phyloP scores from a whole-genome alignment of 2,888 invertebrate genomes.

The Drosophila bunnanda region DNA sequence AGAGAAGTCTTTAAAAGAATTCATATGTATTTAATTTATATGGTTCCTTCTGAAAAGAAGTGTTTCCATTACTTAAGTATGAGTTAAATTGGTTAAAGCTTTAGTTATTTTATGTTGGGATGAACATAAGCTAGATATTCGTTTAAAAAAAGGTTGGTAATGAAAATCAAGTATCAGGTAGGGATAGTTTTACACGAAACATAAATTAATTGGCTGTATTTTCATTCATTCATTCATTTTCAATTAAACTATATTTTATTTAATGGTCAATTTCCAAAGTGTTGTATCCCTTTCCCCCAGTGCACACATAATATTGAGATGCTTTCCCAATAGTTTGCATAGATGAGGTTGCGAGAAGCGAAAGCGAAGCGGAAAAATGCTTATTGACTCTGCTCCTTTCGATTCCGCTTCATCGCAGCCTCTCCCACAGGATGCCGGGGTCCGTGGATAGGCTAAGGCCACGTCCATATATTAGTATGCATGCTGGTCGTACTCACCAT shows the following conservation, averaged over 20 bases:
- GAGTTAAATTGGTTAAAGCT: no score
- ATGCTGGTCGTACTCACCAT: constrained; percentile 87
- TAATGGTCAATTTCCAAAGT: not conserved
- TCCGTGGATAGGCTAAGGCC: not conserved
- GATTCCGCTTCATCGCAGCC: constrained; percentile 6
- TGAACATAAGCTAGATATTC: not conserved
- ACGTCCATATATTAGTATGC: constrained; percentile 22
- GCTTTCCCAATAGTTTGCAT: constrained; percentile 32
- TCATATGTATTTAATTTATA: no score
- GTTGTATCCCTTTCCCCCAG: constrained; percentile 2
- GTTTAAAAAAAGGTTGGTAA: not conserved
- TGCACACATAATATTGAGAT: constrained; percentile 11
- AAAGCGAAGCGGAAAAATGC: constrained; percentile 41
- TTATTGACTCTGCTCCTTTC: constrained; percentile 35
- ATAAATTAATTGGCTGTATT: no score
- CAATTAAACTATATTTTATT: no score
- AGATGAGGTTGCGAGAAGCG: constrained; percentile 36
- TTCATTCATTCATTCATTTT: no score
- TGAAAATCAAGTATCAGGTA: not conserved
- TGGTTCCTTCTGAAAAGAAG: no score
- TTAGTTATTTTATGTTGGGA: no score
- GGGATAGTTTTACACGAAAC: no score
- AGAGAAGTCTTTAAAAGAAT: no score
- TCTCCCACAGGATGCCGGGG: not conserved
- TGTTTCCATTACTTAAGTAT: no score